Evolutionary conservation across 2,797 vertebrate species (phyloP), one percentile per base, ranked within the genome.

Genomic region (Hippopotamyrus pictus): DNA sequence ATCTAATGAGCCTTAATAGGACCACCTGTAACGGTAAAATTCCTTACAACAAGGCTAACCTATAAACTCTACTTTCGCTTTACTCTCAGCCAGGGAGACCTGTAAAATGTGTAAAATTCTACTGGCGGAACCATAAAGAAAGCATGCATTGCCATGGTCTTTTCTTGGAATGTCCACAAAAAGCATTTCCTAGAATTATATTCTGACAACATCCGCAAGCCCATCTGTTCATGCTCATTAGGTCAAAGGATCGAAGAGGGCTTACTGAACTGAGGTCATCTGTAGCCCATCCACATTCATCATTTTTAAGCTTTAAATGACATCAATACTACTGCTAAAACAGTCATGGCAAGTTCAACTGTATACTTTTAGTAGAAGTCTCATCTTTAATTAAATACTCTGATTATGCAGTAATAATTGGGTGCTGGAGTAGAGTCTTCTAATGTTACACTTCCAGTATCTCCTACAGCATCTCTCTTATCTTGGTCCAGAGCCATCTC

Each of bases 1-100:
- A 90, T 87, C 88, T 87, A 88, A 90, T 54, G 37, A 65, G 14
- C 33, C 59, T 57, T 89, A 89, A 89, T 88, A 88, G 89, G 89
- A 88, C 89, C 73, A 90, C 85, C 89, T 88, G 89, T 87, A 57
- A 51, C 25, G 85, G 59, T 79, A 29, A 76, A 65, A 86, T 87
- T 89, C 69, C 88, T 76, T 79, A 88, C 59, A n/a, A 53, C 46
- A 87, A 57, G 65, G 41, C 54, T 17, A 33, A 83, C 25, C 46
- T 33, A 62, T 89, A 90, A 79, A 89, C 48, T 41, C 51, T 53
- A 50, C 48, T 88, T 50, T 65, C 41, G 82, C 87, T 62, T 86
- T 29, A 19, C 33, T 86, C 37, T n/a, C 46, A 46, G 37, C 62
- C 33, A 89, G 65, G 54, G 88, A 57, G 19, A 53, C 54, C 53